A percentile compares a stretch with the other conserved stretches of the same genome.
Conservation (phyloP, 1,140 invertebrate species). For the Triops longicaudatus region DNA sequence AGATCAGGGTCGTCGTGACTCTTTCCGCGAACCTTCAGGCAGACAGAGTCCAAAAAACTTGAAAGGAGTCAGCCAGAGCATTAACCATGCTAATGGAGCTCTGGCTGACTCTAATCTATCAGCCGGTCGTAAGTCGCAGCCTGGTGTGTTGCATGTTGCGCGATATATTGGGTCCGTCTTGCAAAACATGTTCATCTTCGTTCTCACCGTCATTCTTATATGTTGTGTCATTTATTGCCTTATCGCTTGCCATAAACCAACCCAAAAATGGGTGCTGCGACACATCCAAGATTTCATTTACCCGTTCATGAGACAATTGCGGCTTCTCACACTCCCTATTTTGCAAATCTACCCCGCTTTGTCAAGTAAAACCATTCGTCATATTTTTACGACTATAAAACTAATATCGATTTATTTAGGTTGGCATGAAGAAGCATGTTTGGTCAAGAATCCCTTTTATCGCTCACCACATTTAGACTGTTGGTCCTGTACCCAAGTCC, state of each 20-base stretch:
- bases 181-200: background rate
- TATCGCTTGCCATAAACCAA: constrained; percentile 42
- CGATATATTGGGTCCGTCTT: too few relatives aligned
- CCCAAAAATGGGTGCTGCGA: constrained; percentile 48
- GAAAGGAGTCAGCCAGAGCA: constrained; percentile 26
- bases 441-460: constrained; percentile 66
- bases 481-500: constrained; percentile 59
- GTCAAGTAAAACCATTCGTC: constrained; percentile 44
- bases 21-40: background rate
- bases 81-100: constrained; percentile 8
- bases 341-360: constrained; percentile 51
- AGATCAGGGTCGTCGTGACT: background rate
- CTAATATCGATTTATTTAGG: constrained; percentile 45
- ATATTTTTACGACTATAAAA: constrained; percentile 15
- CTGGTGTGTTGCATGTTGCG: background rate
- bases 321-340: constrained; percentile 52
- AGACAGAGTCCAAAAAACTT: constrained; percentile 26
- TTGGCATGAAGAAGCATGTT: constrained; percentile 67
- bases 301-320: constrained; percentile 51
- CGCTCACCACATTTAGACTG: constrained; percentile 61
- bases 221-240: constrained; percentile 36
- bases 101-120: constrained; percentile 25
- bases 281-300: constrained; percentile 60
- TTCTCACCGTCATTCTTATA: constrained; percentile 31
- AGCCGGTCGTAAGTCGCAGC: background rate